A percentile compares a stretch with the other conserved stretches of the same genome.
Evolutionary conservation across 2,888 invertebrate genomes (phyloP).

Genomic region (Cremastinae sp.): DNA sequence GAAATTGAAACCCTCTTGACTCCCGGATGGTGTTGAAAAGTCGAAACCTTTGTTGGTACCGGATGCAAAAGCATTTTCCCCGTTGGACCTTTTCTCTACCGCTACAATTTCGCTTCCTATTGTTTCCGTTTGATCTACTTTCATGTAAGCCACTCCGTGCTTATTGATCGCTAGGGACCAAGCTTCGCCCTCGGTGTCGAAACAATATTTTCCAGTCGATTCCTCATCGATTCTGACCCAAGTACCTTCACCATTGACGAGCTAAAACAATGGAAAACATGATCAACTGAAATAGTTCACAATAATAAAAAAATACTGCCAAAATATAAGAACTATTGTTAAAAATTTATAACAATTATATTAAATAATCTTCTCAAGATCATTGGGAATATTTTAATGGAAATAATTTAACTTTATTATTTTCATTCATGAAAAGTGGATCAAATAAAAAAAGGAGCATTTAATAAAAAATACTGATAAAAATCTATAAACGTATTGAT

Average conservation of each 20-base stretch:
- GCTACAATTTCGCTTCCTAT: slow-evolving; percentile 76
- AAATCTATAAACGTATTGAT: neutral
- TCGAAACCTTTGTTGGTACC: slow-evolving; percentile 82
- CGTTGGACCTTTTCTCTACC: slow-evolving; percentile 68
- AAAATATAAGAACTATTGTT: neutral
- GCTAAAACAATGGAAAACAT: slow-evolving; percentile 69
- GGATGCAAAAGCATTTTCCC: slow-evolving; percentile 72
- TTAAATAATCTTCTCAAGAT: no score
- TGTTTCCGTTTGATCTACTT: slow-evolving; percentile 79
- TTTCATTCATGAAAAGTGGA: no score
- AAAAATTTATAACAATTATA: no score
- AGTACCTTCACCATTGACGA: slow-evolving; percentile 84
- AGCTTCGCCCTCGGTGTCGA: slow-evolving; percentile 85
- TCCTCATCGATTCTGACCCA: slow-evolving; percentile 85
- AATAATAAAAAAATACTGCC: neutral
- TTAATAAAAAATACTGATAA: slow-evolving; percentile 10
- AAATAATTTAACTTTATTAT: no score
- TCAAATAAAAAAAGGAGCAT: slow-evolving; percentile 1
- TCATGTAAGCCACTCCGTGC: slow-evolving; percentile 85
- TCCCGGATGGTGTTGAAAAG: slow-evolving; percentile 80
- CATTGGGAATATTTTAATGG: no score
- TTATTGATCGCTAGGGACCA: slow-evolving; percentile 87
- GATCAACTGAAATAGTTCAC: neutral
- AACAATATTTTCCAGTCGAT: slow-evolving; percentile 85
- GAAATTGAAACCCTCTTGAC: slow-evolving; percentile 74